These are phyloP conservation scores for Macrophya alboannulata DNA, from an alignment of 2,888 invertebrate species.

Conservation along the genomic window DNA sequence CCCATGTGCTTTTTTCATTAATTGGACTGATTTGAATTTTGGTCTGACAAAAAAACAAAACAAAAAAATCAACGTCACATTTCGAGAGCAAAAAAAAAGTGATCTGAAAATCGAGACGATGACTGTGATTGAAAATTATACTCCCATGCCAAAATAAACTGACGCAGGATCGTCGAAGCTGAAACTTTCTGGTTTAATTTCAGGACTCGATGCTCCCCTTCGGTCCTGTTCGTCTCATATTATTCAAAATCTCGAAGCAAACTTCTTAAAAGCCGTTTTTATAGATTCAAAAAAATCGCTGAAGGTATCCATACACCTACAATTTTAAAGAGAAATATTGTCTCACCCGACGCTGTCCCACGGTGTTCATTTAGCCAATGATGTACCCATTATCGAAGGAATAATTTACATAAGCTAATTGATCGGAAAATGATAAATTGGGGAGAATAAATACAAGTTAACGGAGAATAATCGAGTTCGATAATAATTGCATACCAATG, in stretches of 20 bases:
- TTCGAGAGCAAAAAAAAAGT: neutral
- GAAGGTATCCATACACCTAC: neutral
- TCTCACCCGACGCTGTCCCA: neutral
- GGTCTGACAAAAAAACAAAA: too few relatives aligned
- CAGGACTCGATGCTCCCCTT: neutral
- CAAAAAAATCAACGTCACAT: too few relatives aligned
- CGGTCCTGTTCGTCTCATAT: neutral
- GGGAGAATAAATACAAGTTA: neutral
- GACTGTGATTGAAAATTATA: neutral
- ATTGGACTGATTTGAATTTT: neutral
- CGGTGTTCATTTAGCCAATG: neutral
- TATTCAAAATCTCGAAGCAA: conserved; percentile 32
- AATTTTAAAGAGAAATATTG: neutral
- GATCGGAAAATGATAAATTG: neutral
- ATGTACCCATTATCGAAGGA: neutral
- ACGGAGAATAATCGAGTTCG: neutral
- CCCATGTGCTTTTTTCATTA: neutral
- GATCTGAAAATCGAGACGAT: neutral
- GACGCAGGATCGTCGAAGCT: neutral
- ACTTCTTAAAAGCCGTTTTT: neutral
- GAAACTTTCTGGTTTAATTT: conserved; percentile 11
- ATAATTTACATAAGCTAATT: neutral
- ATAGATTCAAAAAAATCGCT: neutral
- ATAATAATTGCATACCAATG: neutral
- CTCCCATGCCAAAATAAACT: neutral